Conservation (phyloP, 1,140 invertebrate genomes). For the Camponotus floridanus region DNA sequence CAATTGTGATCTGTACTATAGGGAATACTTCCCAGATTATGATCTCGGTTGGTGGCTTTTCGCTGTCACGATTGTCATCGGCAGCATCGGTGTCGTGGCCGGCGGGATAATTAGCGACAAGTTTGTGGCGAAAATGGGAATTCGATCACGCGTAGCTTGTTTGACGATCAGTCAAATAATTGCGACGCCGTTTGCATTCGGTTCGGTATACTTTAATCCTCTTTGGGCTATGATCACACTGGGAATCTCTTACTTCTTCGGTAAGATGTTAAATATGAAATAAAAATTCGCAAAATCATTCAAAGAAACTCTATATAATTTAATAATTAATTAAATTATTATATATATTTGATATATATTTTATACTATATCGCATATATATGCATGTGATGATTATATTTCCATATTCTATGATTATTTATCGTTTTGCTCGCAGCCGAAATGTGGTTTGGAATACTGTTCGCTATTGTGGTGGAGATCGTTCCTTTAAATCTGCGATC, state of each 20-base stretch:
- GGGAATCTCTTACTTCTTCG: conserved; percentile 94
- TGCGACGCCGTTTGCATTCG: conserved; percentile 95
- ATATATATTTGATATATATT: background rate
- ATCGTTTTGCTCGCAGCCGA: conserved; percentile 88
- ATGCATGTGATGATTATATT: background rate
- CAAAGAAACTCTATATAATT: background rate
- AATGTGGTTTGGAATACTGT: conserved; percentile 97
- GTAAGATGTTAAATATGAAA: conserved; percentile 84
- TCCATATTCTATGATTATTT: background rate
- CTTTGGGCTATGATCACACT: conserved; percentile 94
- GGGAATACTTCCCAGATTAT: conserved; percentile 94
- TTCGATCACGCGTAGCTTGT: conserved; percentile 93
- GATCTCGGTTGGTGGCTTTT: conserved; percentile 96
- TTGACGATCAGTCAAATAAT: conserved; percentile 94
- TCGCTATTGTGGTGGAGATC: conserved; percentile 95
- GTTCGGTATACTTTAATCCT: conserved; percentile 94
- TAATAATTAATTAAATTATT: background rate
- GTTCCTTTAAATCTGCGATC: conserved; percentile 93
- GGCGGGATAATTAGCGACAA: conserved; percentile 96
- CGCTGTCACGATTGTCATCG: conserved; percentile 94
- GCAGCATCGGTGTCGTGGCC: conserved; percentile 94
- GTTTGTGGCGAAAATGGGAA: conserved; percentile 94
- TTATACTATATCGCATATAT: background rate
- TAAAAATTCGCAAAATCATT: background rate
- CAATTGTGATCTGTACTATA: conserved; percentile 95